Conservation (phyloP, 2,888 invertebrate genomes). For the Sphinx pinastri region DNA sequence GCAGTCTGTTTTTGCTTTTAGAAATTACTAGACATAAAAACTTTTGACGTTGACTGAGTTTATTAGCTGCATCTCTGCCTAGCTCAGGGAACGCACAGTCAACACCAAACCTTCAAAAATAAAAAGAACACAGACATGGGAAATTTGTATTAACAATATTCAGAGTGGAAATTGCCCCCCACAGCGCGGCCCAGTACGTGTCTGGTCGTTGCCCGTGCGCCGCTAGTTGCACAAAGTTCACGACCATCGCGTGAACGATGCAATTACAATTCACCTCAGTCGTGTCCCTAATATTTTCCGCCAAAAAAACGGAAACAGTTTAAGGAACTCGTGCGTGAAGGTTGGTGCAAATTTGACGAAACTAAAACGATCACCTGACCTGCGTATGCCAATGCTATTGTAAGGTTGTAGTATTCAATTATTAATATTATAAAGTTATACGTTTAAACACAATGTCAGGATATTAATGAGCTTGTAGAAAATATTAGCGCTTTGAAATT, state of each 20-base stretch:
- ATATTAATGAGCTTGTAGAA: background rate
- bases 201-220: conserved; percentile 36
- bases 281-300: conserved; percentile 28
- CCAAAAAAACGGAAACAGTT: conserved; percentile 28
- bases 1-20: no score
- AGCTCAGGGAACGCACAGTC: no score
- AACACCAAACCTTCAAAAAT: background rate
- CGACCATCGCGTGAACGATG: conserved; percentile 44
- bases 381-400: conserved; percentile 7
- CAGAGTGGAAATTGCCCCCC: background rate
- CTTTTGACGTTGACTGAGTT: no score
- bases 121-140: background rate
- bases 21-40: no score
- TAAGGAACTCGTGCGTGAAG: conserved; percentile 25
- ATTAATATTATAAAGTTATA: background rate
- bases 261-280: conserved; percentile 22
- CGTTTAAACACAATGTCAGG: background rate
- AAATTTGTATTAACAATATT: background rate
- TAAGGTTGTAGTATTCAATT: conserved; percentile 8
- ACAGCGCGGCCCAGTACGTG: background rate
- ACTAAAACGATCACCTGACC: conserved; percentile 13
- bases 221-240: conserved; percentile 45
- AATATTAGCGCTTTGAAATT: background rate
- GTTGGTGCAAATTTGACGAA: conserved; percentile 20
- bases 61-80: no score